Conservation (phyloP, 2,888 invertebrate genomes). For the Dryococelus australis region DNA sequence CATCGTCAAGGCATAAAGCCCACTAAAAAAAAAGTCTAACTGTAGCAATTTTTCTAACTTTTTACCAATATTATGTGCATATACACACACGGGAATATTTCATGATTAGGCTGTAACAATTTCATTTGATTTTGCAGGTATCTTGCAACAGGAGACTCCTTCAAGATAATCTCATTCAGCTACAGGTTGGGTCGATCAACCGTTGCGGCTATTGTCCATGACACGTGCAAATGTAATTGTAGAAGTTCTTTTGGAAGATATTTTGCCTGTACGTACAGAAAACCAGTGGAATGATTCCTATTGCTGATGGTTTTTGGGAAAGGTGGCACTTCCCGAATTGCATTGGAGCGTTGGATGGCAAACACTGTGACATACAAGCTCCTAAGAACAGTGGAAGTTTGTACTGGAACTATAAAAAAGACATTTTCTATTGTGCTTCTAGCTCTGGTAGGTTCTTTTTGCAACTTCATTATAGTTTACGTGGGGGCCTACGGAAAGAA, state of each 20-base stretch:
- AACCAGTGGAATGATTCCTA: neutral
- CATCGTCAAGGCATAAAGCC: no score
- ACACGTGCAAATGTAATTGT: neutral
- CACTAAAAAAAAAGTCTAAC: no score
- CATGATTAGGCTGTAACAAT: neutral
- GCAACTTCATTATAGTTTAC: no score
- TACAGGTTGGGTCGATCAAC: neutral
- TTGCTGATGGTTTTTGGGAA: neutral
- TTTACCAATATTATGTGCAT: no score
- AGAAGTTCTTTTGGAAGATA: neutral
- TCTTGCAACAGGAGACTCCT: neutral
- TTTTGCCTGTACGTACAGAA: neutral
- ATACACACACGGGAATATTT: neutral
- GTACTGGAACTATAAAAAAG: no score
- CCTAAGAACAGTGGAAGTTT: no score
- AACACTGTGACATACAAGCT: neutral
- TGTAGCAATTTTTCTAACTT: no score
- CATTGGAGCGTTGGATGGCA: neutral
- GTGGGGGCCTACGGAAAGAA: no score
- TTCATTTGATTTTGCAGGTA: slow-evolving; percentile 5
- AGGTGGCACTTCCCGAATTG: neutral
- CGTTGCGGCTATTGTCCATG: neutral
- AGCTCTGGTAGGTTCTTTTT: no score
- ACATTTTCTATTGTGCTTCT: no score
- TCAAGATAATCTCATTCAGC: neutral